phyloP scores from a whole-genome alignment of 2,113 vertebrate species.

The Amphiprion ocellaris region DNA sequence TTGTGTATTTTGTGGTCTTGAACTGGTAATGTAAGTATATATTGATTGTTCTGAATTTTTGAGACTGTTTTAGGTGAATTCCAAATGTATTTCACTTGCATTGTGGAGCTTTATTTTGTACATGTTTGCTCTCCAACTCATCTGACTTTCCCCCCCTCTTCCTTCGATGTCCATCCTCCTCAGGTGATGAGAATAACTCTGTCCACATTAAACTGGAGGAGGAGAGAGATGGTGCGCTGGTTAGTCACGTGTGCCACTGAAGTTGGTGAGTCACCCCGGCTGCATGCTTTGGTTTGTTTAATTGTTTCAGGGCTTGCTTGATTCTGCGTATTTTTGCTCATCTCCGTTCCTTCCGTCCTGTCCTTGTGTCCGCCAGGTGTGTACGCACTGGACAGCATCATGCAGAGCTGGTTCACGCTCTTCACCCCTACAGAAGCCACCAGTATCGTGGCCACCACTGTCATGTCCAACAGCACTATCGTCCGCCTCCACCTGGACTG shows the following conservation, averaged over 20 bases:
- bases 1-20: background rate
- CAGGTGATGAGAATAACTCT: slow-evolving; percentile 99
- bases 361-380: slow-evolving; percentile 82
- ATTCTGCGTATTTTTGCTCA: no score
- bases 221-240: slow-evolving; percentile 99
- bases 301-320: no score
- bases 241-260: slow-evolving; percentile 98
- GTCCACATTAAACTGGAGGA: slow-evolving; percentile 98
- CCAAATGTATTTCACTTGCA: background rate
- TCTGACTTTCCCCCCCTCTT: background rate
- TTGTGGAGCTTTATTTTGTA: background rate
- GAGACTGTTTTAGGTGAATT: no score
- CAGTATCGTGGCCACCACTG: slow-evolving; percentile 96
- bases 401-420: slow-evolving; percentile 99
- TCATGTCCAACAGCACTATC: slow-evolving; percentile 98
- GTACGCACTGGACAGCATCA: slow-evolving; percentile 96
- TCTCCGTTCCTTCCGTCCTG: background rate
- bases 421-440: slow-evolving; percentile 99
- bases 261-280: slow-evolving; percentile 91
- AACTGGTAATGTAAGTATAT: no score
- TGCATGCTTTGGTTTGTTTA: background rate
- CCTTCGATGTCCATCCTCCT: background rate
- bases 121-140: background rate
- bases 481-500: slow-evolving; percentile 97
- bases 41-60: no score